Evolutionary conservation across 1,140 invertebrate species (phyloP).

Genomic region (Protaetia brevitarsis): DNA sequence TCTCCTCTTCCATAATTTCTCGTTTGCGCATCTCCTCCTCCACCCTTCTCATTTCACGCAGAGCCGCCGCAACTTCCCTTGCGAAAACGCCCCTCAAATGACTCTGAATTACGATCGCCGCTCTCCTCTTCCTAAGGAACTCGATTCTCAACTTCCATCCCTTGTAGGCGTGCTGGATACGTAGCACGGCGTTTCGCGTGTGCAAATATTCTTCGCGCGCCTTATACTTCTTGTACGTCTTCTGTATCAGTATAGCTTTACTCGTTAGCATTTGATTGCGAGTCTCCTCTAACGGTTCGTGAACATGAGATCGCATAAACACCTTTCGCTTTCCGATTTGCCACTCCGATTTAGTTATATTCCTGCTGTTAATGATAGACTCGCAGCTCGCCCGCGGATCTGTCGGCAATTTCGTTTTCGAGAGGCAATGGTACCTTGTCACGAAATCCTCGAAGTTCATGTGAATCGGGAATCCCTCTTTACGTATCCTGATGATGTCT

Average conservation of each 20-base stretch:
- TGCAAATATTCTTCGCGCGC: conserved; percentile 66
- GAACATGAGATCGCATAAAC: conserved; percentile 79
- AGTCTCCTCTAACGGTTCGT: conserved; percentile 83
- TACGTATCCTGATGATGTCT: conserved; percentile 90
- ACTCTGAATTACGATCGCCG: conserved; percentile 86
- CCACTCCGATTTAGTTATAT: conserved; percentile 75
- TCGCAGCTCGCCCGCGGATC: conserved; percentile 41
- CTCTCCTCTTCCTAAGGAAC: conserved; percentile 78
- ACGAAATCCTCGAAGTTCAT: conserved; percentile 76
- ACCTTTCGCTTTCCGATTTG: conserved; percentile 90
- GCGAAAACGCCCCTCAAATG: conserved; percentile 88
- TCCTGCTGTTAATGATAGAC: conserved; percentile 57
- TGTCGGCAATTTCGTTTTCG: conserved; percentile 47
- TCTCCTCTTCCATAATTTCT: conserved; percentile 61
- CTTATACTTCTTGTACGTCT: conserved; percentile 64
- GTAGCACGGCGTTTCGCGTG: conserved; percentile 68
- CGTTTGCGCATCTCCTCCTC: conserved; percentile 86
- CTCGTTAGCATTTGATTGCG: conserved; percentile 65
- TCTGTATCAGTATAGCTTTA: conserved; percentile 79
- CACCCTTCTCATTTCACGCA: conserved; percentile 85
- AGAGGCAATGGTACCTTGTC: conserved; percentile 72
- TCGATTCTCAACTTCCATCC: conserved; percentile 81
- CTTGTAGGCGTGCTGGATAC: conserved; percentile 82
- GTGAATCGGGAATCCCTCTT: conserved; percentile 91
- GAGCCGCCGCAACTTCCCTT: conserved; percentile 75